Evolutionary conservation across 2,113 vertebrate genomes (phyloP).

Genomic region (Prochilodus magdalenae): DNA sequence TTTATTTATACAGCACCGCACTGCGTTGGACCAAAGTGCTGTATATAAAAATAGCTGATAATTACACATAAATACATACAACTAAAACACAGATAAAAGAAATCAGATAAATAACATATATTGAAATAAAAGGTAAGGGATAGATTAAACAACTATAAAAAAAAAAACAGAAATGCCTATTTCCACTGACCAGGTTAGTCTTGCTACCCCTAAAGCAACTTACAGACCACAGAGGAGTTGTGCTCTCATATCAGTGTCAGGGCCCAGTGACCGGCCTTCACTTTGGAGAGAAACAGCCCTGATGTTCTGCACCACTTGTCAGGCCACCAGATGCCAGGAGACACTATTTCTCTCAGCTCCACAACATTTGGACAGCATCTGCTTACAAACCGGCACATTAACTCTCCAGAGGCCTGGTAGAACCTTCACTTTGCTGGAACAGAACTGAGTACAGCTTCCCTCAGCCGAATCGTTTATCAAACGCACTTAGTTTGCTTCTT

Average conservation of each 20-base stretch:
- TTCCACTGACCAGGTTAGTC: neutral
- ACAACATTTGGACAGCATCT: constrained; percentile 17
- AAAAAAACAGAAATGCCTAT: neutral
- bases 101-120: no score
- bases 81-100: no score
- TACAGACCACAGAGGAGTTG: neutral
- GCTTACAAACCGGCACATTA: constrained; percentile 1
- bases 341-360: neutral
- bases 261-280: neutral
- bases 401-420: neutral
- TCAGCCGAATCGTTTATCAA: neutral
- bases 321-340: neutral
- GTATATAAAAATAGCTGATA: no score
- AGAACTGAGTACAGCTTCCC: neutral
- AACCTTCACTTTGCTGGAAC: neutral
- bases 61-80: no score
- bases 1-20: no score
- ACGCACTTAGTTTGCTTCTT: neutral
- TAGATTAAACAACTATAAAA: no score
- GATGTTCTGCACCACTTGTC: neutral
- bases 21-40: no score
- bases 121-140: no score
- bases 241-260: neutral
- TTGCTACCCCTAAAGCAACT: neutral
- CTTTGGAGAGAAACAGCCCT: neutral